phyloP scores from a whole-genome alignment of 2,113 vertebrate species.

The Tor tambroides region DNA sequence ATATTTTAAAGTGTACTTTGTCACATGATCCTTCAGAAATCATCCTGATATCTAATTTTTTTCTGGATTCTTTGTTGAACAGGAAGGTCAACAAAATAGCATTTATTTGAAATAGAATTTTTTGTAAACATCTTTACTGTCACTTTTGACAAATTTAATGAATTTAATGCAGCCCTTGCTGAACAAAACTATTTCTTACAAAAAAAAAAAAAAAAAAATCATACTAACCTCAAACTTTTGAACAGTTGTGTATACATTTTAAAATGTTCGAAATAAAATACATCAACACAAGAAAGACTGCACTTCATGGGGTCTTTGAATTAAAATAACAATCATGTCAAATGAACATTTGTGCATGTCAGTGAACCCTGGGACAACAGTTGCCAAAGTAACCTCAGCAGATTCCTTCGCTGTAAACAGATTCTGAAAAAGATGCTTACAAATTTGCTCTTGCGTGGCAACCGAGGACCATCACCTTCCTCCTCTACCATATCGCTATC shows the following conservation, averaged over 20 bases:
- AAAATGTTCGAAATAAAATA: background rate
- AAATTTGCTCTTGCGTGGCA: slow-evolving; percentile 99
- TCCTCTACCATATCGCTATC: slow-evolving; percentile 79
- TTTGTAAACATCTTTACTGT: background rate
- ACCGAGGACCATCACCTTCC: slow-evolving; percentile 83
- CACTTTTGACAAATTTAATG: background rate
- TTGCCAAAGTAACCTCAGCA: slow-evolving; percentile 30
- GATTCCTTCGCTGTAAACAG: slow-evolving; percentile 22
- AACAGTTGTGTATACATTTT: background rate
- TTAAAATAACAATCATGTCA: background rate
- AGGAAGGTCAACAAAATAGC: background rate
- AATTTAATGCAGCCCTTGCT: background rate
- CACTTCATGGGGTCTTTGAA: background rate
- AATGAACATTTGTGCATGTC: slow-evolving; percentile 1
- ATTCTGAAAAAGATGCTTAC: slow-evolving; percentile 78
- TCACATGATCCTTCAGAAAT: background rate
- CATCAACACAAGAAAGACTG: background rate
- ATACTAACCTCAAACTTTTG: background rate
- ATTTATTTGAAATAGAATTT: background rate
- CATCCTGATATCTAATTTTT: too few relatives aligned
- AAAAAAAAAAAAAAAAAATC: background rate
- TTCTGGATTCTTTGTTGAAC: too few relatives aligned
- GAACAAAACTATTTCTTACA: background rate
- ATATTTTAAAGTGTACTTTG: too few relatives aligned
- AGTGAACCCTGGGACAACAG: background rate